Conservation (phyloP, 2,797 vertebrate species). For the Enteromius argenteus region DNA sequence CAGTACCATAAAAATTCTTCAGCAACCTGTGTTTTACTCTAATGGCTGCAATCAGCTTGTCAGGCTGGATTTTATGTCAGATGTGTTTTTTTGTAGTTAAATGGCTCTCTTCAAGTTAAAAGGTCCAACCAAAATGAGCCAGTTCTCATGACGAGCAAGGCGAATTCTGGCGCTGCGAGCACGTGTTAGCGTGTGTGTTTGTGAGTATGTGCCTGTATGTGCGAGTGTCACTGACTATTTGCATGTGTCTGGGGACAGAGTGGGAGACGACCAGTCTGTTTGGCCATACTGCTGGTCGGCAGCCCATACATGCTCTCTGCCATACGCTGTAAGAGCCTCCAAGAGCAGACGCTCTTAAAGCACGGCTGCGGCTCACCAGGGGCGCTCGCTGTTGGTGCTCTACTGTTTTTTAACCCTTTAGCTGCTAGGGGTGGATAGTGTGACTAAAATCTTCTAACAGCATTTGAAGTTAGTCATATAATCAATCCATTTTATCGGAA, state of each 20-base stretch:
- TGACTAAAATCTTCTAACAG: not conserved
- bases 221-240: conserved; percentile 65
- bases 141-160: conserved; percentile 42
- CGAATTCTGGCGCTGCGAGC: conserved; percentile 55
- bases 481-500: not conserved
- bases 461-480: not conserved
- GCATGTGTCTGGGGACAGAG: conserved; percentile 75
- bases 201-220: conserved; percentile 53
- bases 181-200: conserved; percentile 57
- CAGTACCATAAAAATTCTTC: conserved; percentile 24
- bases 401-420: conserved; percentile 10
- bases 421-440: not conserved
- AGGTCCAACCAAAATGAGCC: conserved; percentile 23
- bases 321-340: conserved; percentile 63
- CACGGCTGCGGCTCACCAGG: not conserved
- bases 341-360: conserved; percentile 38
- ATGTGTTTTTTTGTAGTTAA: conserved; percentile 5
- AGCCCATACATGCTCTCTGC: conserved; percentile 66
- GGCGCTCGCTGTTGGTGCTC: conserved; percentile 9
- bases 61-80: conserved; percentile 25
- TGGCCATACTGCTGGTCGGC: conserved; percentile 77
- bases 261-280: conserved; percentile 81
- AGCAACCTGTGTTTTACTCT: conserved; percentile 18
- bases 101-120: not conserved
- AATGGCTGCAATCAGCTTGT: conserved; percentile 51